Percentiles rank a stretch among this genome's conserved stretches.
These are phyloP conservation scores for Odontothrips loti DNA, from an alignment of 2,888 invertebrate species.

Conservation along the genomic window DNA sequence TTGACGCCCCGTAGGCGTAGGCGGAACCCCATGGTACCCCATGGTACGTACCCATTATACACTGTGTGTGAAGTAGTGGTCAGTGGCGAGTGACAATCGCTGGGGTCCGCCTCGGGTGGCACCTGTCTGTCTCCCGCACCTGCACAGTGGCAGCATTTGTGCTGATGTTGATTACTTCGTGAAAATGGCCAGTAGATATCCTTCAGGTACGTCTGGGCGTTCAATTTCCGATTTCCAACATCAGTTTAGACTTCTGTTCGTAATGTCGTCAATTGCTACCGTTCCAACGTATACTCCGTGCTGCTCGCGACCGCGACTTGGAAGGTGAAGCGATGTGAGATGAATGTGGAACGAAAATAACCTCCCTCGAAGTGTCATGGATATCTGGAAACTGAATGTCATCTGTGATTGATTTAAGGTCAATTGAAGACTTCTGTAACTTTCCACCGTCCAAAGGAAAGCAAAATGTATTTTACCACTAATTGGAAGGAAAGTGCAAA, in stretches of 20 bases:
- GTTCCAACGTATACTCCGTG: not conserved
- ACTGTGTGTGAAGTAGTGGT: not conserved
- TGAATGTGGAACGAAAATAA: constrained; percentile 1
- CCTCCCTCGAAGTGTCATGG: not conserved
- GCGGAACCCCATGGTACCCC: not conserved
- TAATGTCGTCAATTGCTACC: not conserved
- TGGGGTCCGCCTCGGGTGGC: not conserved
- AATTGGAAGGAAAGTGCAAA: not conserved
- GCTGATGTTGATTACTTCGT: constrained; percentile 18
- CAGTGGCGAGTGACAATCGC: not conserved
- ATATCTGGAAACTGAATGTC: not conserved
- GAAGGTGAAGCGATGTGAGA: not conserved
- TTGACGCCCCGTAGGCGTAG: constrained; percentile 11
- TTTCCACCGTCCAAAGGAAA: not conserved
- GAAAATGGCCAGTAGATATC: constrained; percentile 14
- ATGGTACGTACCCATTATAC: constrained; percentile 2
- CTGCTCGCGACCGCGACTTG: not conserved
- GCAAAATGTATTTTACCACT: not conserved
- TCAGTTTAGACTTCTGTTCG: not conserved
- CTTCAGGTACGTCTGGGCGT: not conserved
- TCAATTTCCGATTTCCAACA: not conserved
- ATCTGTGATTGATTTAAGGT: not conserved
- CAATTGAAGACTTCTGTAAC: no score
- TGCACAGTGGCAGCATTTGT: constrained; percentile 20
- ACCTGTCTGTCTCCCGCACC: not conserved